These are phyloP conservation scores for Ophion costatus DNA, from an alignment of 2,888 invertebrate species.

Conservation along the genomic window DNA sequence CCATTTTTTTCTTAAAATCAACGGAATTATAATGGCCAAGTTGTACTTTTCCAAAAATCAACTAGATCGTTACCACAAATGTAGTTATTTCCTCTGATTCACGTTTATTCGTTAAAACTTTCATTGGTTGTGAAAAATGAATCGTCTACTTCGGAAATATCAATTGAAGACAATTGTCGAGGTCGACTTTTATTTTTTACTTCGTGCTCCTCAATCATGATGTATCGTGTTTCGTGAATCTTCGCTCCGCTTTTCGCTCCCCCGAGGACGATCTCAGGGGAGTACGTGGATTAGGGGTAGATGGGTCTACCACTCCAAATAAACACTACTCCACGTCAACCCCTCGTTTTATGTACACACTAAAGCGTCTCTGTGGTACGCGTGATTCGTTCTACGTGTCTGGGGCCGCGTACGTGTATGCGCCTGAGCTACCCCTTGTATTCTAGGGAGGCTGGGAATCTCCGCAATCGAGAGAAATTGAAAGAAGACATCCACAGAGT, in stretches of 20 bases:
- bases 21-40: too few relatives aligned
- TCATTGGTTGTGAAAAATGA: background rate
- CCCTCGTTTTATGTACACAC: slow-evolving; percentile 56
- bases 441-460: slow-evolving; percentile 11
- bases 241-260: slow-evolving; percentile 76
- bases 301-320: slow-evolving; percentile 81
- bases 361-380: slow-evolving; percentile 24
- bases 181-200: slow-evolving; percentile 16
- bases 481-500: slow-evolving; percentile 5
- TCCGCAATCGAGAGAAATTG: slow-evolving; percentile 27
- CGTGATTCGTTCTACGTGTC: slow-evolving; percentile 49
- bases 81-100: background rate
- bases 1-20: too few relatives aligned
- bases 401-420: slow-evolving; percentile 17
- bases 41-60: background rate
- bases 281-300: slow-evolving; percentile 79
- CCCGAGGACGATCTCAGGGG: slow-evolving; percentile 76
- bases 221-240: slow-evolving; percentile 63
- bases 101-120: background rate
- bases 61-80: background rate
- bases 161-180: background rate
- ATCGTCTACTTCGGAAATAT: background rate
- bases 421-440: slow-evolving; percentile 8
- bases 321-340: slow-evolving; percentile 77
- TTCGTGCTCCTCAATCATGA: slow-evolving; percentile 16